Percentiles rank a stretch among this genome's conserved stretches.
Evolutionary conservation across 2,797 vertebrate species (phyloP).

Genomic region (Hoplostethus mediterraneus): DNA sequence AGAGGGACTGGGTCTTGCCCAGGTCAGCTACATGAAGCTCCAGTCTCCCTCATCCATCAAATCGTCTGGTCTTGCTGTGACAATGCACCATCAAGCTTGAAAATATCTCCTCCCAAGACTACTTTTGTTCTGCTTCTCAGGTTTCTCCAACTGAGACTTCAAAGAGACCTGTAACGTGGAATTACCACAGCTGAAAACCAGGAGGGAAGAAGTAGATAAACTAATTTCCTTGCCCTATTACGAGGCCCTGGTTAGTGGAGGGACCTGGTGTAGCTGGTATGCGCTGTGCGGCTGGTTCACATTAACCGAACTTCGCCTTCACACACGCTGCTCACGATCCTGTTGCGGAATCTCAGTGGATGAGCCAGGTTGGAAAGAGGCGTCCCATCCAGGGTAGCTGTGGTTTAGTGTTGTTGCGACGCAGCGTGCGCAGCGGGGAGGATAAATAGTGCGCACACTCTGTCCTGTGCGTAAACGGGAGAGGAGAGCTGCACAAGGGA

Average conservation of each 20-base stretch:
- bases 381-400: not conserved
- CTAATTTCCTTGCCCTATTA: conserved; percentile 63
- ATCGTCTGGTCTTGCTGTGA: conserved; percentile 33
- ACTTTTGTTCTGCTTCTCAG: conserved; percentile 59
- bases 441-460: conserved; percentile 62
- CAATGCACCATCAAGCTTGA: conserved; percentile 47
- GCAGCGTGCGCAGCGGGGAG: conserved; percentile 28
- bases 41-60: conserved; percentile 11
- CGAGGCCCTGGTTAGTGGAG: conserved; percentile 53
- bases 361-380: conserved; percentile 12
- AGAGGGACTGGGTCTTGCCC: conserved; percentile 27
- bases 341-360: conserved; percentile 17
- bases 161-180: conserved; percentile 63
- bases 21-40: conserved; percentile 55
- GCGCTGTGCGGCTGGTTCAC: conserved; percentile 56
- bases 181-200: conserved; percentile 57
- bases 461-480: conserved; percentile 52
- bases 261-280: conserved; percentile 54
- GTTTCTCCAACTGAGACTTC: conserved; percentile 66
- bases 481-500: conserved; percentile 9
- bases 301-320: conserved; percentile 50
- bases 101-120: conserved; percentile 46
- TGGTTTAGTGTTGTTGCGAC: not conserved
- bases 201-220: conserved; percentile 63
- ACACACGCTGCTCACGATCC: conserved; percentile 11